Evolutionary conservation across 92 coral and sea anemone genomes (phyloP), one percentile per base, ranked within the genome.

Genomic region (Porites lobata): DNA sequence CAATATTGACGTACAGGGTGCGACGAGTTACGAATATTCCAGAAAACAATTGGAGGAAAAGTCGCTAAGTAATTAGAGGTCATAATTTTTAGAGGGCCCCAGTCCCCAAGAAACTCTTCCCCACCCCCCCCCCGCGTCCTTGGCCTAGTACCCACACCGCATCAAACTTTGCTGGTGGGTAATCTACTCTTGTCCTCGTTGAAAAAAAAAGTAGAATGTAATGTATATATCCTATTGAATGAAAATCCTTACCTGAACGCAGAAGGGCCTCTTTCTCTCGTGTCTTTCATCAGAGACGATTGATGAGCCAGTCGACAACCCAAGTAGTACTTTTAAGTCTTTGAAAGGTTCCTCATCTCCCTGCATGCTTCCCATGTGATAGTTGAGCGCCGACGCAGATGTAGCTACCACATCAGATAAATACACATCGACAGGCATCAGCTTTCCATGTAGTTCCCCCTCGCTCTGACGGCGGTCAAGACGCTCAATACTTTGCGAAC

Each of bases 401-500:
- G 94, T 86, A 75, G 96, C 96, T 93, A 93, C 91, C 84, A 92
- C 94, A 58, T 88, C 94, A 0, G 99, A 96, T 14, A 96, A 86
- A 72, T 89, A 82, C 58, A 96, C 78, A 61, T 92, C 98, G 20
- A 72, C 53, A 3, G 99, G 96, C 47, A 88, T 74, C 73, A 92
- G 77, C 24, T 86, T 91, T 9, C 79, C 87, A 8, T 18, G 51
- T 69, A 96, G 87, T 78, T 88, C 86, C 8, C 78, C 77, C 24
- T 91, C 94, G 6, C 32, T 81, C 13, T 74, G 86, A 17, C 59
- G 65, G 10, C 90, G 84, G 74, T 91, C 96, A 66, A 94, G 85
- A 8, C 96, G 84, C 67, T 94, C 95, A 13, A 91, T 89, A 29
- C 26, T 65, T 54, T 86, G 84, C 21, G 96, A 93, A 20, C 93